Evolutionary conservation across 2,888 invertebrate species (phyloP), one percentile per base, ranked within the genome.

Genomic region (Fabriciana adippe): DNA sequence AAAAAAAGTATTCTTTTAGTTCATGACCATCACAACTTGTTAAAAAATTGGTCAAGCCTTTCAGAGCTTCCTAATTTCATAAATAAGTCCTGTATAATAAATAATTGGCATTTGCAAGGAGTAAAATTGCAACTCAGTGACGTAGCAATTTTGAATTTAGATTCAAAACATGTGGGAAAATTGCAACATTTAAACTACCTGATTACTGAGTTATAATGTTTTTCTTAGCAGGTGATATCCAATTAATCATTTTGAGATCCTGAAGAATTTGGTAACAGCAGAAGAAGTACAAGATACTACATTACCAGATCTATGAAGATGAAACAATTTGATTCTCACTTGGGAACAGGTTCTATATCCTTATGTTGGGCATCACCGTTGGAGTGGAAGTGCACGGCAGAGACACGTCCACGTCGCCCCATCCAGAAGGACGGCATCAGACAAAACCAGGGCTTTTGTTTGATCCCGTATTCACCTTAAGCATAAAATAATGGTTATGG

Each of bases 401-500:
- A 82, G 65, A 93, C 80, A 72, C 91, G 71, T 72, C 93, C 82
- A 68, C 91, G 77, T 63, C 93, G 78, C 79, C 91, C 86, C 69
- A 93, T 90, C 97, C 97, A 97, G 88, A 94, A 97, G 0, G 95
- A 94, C 0, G 95, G 95, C 60, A 94, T 89, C 70, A 97, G 93
- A 77, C 95, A 96, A 85, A 96, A 97, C 93, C 95, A 95, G 0
- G 96, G 95, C 72, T 95, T 94, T 74, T 95, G 93, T 79, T 95
- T 95, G 15, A 95, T 94, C 31, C 97, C 97, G 82, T 96, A 95
- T 81, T 97, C 96, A 84, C 95, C 96, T 96, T 45, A 6, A 47
- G 31, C n/a, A n/a, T 14, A 3, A 8, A 14, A 45, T 41, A 21
- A 45, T 6, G 15, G 11, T 11, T 11, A 53, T 11, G 2, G 2